A percentile compares a stretch with the other conserved stretches of the same genome.
phyloP scores from a whole-genome alignment of 2,888 invertebrate genomes.

The Athetis lepigone region DNA sequence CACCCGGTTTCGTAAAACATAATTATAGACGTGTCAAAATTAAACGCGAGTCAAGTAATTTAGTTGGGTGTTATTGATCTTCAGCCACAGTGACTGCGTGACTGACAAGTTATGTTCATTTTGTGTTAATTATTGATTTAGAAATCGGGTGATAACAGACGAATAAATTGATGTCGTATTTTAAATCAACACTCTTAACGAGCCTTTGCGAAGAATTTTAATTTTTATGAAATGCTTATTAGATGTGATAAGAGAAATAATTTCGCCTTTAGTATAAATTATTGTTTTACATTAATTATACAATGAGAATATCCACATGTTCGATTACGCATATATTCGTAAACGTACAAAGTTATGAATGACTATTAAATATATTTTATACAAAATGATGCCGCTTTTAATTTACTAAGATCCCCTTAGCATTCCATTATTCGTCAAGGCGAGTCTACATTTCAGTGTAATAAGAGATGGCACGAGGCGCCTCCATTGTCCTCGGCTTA shows the following conservation, averaged over 20 bases:
- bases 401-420: background rate
- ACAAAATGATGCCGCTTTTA: conserved; percentile 33
- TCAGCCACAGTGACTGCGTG: no score
- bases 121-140: background rate
- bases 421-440: conserved; percentile 5
- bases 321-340: conserved; percentile 43
- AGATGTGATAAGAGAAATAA: conserved; percentile 51
- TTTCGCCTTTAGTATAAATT: conserved; percentile 50
- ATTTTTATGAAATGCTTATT: conserved; percentile 49
- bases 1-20: no score
- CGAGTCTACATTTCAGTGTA: conserved; percentile 8
- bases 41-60: no score
- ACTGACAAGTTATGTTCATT: no score
- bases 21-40: no score
- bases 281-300: conserved; percentile 54
- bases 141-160: conserved; percentile 33
- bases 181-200: conserved; percentile 49
- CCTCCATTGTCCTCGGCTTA: conserved; percentile 59
- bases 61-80: no score
- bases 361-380: conserved; percentile 65
- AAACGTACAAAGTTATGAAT: conserved; percentile 48
- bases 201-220: conserved; percentile 57
- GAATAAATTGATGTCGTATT: conserved; percentile 49
- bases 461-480: conserved; percentile 48
- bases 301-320: conserved; percentile 34